These are phyloP conservation scores for Corythaixoides concolor DNA, from an alignment of 2,113 vertebrate species.

Conservation along the genomic window DNA sequence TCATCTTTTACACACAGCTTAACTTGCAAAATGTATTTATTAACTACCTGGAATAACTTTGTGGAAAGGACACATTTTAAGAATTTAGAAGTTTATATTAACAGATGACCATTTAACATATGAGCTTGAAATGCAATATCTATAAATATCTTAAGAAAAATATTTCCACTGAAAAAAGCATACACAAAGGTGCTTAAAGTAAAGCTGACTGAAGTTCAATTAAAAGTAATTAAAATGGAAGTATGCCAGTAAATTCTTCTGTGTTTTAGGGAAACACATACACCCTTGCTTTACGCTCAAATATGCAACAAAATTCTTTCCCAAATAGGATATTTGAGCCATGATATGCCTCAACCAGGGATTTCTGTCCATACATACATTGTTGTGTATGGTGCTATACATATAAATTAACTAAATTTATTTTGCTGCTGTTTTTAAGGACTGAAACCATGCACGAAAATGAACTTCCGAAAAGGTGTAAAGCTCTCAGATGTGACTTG, in stretches of 20 bases:
- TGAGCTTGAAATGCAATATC: background rate
- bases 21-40: background rate
- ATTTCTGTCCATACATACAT: background rate
- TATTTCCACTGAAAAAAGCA: background rate
- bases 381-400: rapidly evolving
- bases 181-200: background rate
- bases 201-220: background rate
- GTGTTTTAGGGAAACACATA: background rate
- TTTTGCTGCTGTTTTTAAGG: background rate
- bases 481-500: background rate
- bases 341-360: background rate
- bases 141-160: background rate
- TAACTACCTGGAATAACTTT: background rate
- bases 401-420: background rate
- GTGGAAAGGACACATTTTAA: background rate
- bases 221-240: background rate
- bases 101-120: background rate
- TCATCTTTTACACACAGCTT: background rate
- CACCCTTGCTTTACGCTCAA: background rate
- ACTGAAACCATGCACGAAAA: background rate
- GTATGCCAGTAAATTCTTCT: background rate
- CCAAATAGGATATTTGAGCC: background rate
- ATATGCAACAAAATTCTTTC: background rate
- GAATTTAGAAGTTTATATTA: background rate
- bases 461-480: background rate